These are phyloP conservation scores for Bathynomus jamesi DNA, from an alignment of 1,140 invertebrate species.

Conservation along the genomic window DNA sequence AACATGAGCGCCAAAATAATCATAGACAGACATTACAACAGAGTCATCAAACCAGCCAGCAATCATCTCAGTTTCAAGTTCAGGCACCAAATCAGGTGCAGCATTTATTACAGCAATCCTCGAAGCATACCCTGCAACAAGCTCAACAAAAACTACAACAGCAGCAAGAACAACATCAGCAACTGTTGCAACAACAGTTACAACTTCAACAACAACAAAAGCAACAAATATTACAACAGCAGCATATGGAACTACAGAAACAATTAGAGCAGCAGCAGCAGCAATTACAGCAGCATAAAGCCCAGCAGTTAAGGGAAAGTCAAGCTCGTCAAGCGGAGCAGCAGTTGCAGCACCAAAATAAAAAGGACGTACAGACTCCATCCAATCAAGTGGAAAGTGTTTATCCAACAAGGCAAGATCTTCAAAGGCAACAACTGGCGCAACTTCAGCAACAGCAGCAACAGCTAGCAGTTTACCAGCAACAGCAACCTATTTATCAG, in stretches of 20 bases:
- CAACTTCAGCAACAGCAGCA: conserved; percentile 19
- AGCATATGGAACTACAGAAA: conserved; percentile 22
- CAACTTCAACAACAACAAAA: conserved; percentile 25
- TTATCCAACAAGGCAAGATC: conserved; percentile 7
- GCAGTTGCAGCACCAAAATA: conserved; percentile 15
- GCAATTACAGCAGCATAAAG: conserved; percentile 20
- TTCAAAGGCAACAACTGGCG: conserved; percentile 10
- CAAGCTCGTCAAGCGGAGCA: conserved; percentile 18
- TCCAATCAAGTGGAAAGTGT: neutral
- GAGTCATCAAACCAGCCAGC: conserved; percentile 9
- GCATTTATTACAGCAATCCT: conserved; percentile 60
- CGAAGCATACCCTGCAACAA: conserved; percentile 19
- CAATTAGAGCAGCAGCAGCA: conserved; percentile 23
- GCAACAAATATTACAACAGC: conserved; percentile 10
- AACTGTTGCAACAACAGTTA: conserved; percentile 1
- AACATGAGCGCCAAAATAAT: neutral
- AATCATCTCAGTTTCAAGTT: conserved; percentile 1
- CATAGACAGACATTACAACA: neutral
- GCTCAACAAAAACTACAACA: conserved; percentile 25
- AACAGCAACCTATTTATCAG: neutral
- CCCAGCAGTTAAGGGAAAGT: conserved; percentile 11
- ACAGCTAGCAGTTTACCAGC: conserved; percentile 9
- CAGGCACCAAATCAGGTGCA: conserved; percentile 39
- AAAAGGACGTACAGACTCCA: neutral
- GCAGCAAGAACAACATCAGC: conserved; percentile 8